phyloP scores from a whole-genome alignment of 2,113 vertebrate species.

The Notothenia coriiceps region DNA sequence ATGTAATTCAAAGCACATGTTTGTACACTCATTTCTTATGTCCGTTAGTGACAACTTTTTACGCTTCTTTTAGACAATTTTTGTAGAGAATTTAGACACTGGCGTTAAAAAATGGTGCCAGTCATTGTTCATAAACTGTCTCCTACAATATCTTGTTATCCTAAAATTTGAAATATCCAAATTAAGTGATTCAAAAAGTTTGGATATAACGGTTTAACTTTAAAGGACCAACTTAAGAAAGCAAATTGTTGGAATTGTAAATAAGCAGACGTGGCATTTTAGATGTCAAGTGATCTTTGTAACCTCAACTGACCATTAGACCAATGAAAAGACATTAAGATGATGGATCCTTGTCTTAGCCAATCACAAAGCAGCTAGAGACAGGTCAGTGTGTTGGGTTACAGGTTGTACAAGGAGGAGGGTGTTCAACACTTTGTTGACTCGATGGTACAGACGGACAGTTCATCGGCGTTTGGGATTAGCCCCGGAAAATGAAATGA shows the following conservation, averaged over 20 bases:
- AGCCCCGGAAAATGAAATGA: constrained; percentile 64
- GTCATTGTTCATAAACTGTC: no score
- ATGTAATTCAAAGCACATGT: neutral
- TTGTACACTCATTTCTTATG: neutral
- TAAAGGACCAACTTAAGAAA: neutral
- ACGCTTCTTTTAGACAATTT: no score
- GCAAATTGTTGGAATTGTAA: neutral
- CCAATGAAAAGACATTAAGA: constrained; percentile 31
- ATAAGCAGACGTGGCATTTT: neutral
- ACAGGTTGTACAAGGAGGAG: constrained; percentile 55
- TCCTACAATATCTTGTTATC: no score
- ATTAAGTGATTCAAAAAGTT: neutral
- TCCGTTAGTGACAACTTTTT: no score
- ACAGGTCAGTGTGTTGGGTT: constrained; percentile 44
- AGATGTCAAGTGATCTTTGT: constrained; percentile 51
- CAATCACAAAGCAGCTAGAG: constrained; percentile 14
- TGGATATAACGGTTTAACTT: neutral
- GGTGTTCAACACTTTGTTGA: constrained; percentile 45
- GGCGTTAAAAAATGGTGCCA: no score
- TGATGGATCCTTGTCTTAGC: constrained; percentile 24
- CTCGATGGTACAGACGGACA: constrained; percentile 63
- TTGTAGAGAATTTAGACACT: no score
- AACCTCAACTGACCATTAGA: constrained; percentile 48
- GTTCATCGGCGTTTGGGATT: constrained; percentile 72
- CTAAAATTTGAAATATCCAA: neutral